phyloP scores from a whole-genome alignment of 1,140 invertebrate genomes.

The Zaprionus davidi region DNA sequence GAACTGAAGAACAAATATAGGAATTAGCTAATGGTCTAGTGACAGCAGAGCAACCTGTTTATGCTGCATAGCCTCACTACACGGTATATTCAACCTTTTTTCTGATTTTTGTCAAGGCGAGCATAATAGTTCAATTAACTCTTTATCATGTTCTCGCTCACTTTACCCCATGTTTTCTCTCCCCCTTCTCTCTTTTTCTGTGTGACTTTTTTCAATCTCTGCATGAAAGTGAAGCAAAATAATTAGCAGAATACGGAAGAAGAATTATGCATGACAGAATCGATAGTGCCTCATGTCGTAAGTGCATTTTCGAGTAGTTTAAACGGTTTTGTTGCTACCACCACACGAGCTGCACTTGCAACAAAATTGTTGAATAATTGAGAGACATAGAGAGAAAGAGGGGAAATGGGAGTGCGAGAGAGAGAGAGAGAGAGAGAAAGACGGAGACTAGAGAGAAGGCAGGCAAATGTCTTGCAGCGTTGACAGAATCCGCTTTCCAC shows the following conservation, averaged over 20 bases:
- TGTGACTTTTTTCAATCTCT: neutral
- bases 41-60: neutral
- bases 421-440: neutral
- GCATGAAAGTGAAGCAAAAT: neutral
- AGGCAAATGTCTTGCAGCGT: neutral
- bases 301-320: slow-evolving; percentile 7
- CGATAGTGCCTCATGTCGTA: slow-evolving; percentile 1
- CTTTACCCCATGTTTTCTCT: neutral
- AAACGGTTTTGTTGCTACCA: neutral
- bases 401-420: neutral
- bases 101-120: neutral
- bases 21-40: neutral
- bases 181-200: neutral
- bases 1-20: neutral
- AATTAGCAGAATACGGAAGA: slow-evolving; percentile 1
- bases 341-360: neutral
- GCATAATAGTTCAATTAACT: slow-evolving; percentile 1
- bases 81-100: neutral
- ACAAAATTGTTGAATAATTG: neutral
- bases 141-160: neutral
- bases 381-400: neutral
- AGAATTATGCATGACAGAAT: neutral
- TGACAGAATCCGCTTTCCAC: neutral
- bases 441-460: neutral
- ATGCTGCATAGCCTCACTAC: neutral